phyloP scores from a whole-genome alignment of 2,113 vertebrate genomes.

The Nothoprocta perdicaria region DNA sequence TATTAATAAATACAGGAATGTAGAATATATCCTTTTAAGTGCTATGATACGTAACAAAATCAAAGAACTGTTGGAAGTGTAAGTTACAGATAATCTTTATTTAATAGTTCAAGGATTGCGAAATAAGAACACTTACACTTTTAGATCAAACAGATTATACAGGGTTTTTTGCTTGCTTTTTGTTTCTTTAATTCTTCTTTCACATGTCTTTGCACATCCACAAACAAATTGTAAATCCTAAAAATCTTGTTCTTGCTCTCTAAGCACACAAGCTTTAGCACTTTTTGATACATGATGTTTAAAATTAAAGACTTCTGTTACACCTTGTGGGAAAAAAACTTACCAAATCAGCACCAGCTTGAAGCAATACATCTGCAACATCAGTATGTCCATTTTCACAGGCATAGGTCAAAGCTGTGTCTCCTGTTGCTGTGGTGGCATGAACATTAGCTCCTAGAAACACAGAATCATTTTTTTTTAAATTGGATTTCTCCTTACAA shows the following conservation, averaged over 20 bases:
- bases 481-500: background rate
- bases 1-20: background rate
- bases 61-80: background rate
- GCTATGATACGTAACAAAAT: background rate
- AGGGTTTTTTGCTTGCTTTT: background rate
- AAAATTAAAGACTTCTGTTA: background rate
- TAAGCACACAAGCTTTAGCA: background rate
- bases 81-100: background rate
- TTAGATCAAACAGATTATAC: background rate
- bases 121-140: background rate
- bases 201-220: background rate
- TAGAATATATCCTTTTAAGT: background rate
- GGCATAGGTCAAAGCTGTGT: constrained; percentile 96
- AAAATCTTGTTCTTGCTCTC: background rate
- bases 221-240: background rate
- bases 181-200: background rate
- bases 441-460: constrained; percentile 93
- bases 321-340: too few species aligned
- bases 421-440: constrained; percentile 97
- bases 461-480: background rate
- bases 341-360: constrained; percentile 96
- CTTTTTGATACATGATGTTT: background rate
- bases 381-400: constrained; percentile 99
- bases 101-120: background rate
- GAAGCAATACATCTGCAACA: constrained; percentile 95